phyloP scores from a whole-genome alignment of 1,140 invertebrate genomes.

The Nymphalis io region DNA sequence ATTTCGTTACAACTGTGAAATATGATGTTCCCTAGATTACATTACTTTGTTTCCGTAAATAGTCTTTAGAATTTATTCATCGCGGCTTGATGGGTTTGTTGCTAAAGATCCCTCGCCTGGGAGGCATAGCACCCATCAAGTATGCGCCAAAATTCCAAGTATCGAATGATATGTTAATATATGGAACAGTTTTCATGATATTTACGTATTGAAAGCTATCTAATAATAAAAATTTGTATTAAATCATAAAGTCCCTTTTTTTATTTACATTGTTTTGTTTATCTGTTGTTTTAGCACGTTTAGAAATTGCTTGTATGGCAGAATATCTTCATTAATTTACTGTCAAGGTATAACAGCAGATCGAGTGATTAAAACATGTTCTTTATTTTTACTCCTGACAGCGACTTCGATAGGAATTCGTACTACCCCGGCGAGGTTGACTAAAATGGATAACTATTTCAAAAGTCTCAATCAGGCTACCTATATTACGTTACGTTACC shows the following conservation, averaged over 20 bases:
- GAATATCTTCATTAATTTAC: background rate
- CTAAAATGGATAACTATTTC: background rate
- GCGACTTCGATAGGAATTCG: background rate
- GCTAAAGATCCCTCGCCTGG: background rate
- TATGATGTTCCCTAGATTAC: too few relatives aligned
- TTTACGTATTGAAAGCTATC: background rate
- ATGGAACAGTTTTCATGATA: background rate
- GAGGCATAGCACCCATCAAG: background rate
- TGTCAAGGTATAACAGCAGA: background rate
- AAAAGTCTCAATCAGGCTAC: background rate
- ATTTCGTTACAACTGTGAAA: too few relatives aligned
- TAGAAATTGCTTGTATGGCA: too few relatives aligned
- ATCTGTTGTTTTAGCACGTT: background rate
- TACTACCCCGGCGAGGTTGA: background rate
- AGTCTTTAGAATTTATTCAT: background rate
- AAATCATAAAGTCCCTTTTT: background rate
- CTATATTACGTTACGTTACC: too few relatives aligned
- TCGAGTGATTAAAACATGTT: background rate
- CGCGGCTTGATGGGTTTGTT: background rate
- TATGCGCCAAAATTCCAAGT: background rate
- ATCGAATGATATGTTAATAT: background rate
- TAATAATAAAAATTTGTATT: background rate
- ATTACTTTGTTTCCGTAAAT: too few relatives aligned
- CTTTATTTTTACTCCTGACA: background rate
- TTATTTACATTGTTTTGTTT: background rate